A percentile compares a stretch with the other conserved stretches of the same genome.
phyloP scores from a whole-genome alignment of 2,888 invertebrate genomes.

The Thyatira batis region DNA sequence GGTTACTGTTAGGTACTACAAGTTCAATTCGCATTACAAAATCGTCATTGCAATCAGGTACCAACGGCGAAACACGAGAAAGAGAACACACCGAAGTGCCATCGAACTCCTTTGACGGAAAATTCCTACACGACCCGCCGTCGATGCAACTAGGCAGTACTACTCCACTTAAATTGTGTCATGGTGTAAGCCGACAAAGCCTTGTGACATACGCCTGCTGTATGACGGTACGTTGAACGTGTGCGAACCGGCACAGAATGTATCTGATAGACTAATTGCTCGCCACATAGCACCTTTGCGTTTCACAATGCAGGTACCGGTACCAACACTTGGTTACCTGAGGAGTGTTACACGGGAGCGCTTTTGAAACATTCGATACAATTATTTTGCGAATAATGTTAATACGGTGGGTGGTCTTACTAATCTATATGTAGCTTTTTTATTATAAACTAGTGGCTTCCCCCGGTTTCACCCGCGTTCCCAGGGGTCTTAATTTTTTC shows the following conservation, averaged over 20 bases:
- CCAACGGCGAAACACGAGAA: no score
- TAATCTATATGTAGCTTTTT: no score
- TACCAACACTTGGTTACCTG: not conserved
- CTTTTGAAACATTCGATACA: no score
- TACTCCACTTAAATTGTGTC: not conserved
- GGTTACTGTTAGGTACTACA: not conserved
- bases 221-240: conserved; percentile 11
- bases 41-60: not conserved
- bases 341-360: no score
- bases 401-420: no score
- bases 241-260: conserved; percentile 8
- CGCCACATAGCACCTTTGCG: conserved; percentile 8
- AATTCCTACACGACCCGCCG: conserved; percentile 3
- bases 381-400: no score
- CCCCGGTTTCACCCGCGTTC: no score
- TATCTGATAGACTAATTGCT: conserved; percentile 10
- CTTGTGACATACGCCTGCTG: conserved; percentile 16
- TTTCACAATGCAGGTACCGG: not conserved
- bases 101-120: not conserved
- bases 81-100: no score
- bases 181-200: conserved; percentile 25
- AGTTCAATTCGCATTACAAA: not conserved
- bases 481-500: no score
- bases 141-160: conserved; percentile 2
- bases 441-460: no score